phyloP scores from a whole-genome alignment of 2,888 invertebrate genomes.

The Timema cristinae region DNA sequence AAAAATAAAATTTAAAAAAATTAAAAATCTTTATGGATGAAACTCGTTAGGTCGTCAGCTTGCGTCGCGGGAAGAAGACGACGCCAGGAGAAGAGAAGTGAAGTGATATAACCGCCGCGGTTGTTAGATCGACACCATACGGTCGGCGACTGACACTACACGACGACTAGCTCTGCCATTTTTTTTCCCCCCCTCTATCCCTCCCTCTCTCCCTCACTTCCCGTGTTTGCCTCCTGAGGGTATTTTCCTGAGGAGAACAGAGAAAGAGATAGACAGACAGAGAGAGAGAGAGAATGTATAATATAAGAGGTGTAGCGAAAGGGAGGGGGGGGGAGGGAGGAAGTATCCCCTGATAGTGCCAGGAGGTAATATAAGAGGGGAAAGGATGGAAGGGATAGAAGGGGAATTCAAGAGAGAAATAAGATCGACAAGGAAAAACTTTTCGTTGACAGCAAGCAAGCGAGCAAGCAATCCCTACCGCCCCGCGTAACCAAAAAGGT shows the following conservation, averaged over 20 bases:
- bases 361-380: slow-evolving; percentile 49
- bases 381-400: slow-evolving; percentile 48
- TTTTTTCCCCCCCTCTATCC: slow-evolving; percentile 36
- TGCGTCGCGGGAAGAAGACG: too few species aligned
- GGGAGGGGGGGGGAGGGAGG: too few species aligned
- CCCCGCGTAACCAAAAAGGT: neutral
- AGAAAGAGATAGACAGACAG: too few species aligned
- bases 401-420: slow-evolving; percentile 21
- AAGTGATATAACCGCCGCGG: too few species aligned
- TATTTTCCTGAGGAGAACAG: slow-evolving; percentile 35
- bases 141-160: slow-evolving; percentile 21
- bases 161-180: slow-evolving; percentile 52
- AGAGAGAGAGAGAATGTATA: too few species aligned
- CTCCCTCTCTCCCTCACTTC: too few species aligned
- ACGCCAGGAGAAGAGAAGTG: too few species aligned
- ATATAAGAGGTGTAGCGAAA: too few species aligned
- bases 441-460: slow-evolving; percentile 30
- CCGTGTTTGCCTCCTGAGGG: slow-evolving; percentile 40
- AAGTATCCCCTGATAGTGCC: too few species aligned
- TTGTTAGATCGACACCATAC: neutral
- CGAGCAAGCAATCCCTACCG: slow-evolving; percentile 17
- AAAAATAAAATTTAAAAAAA: too few species aligned
- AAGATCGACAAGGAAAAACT: slow-evolving; percentile 31
- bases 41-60: too few species aligned
- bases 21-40: too few species aligned